Evolutionary conservation across 2,888 invertebrate genomes (phyloP), one percentile per base, ranked within the genome.

Genomic region (Acanthosepion esculentum): DNA sequence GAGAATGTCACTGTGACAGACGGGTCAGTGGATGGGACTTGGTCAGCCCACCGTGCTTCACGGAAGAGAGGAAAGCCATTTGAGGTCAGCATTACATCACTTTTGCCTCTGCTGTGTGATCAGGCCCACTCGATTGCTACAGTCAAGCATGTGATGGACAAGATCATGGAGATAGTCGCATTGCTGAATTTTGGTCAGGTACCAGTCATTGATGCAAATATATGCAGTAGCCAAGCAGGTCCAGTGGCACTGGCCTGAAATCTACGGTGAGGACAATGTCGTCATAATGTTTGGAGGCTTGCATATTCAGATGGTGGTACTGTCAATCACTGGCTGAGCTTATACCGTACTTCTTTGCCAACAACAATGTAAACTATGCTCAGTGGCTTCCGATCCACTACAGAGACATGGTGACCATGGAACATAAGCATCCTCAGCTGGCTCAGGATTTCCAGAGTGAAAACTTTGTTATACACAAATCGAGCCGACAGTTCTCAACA

Each of bases 161-260:
- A 95, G 41, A 94, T 96, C 23, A 78, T 18, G n/a, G 48, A 93
- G 15, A 95, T 95, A 26, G 94, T 41, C 3, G 41, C 41, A 41
- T 41, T 41, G 41, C 41, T 41, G 41, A 41, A 41, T 41, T 41
- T 41, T 97, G 12, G 94, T 95, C 48, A 92, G 94, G 29, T 96
- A 97, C 95, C 96, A 96, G 95, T 96, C 96, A 55, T 64, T 97
- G n/a, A 15, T 96, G 95, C 96, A 26, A 95, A 96, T 10, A 96
- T 97, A 95, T 95, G 96, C 92, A 96, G 96, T 18, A 96, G 96
- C 41, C 50, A 95, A 96, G 64, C 96, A 97, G 41, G 41, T 41
- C 41, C 41, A 41, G 41, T 41, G 41, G 41, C 41, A 41, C 41
- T 41, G 3, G 41, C 94, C 96, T 96, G 94, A 96, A 97, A 94